Evolutionary conservation across 2,888 invertebrate genomes (phyloP).

Genomic region (Uropetala carovei): DNA sequence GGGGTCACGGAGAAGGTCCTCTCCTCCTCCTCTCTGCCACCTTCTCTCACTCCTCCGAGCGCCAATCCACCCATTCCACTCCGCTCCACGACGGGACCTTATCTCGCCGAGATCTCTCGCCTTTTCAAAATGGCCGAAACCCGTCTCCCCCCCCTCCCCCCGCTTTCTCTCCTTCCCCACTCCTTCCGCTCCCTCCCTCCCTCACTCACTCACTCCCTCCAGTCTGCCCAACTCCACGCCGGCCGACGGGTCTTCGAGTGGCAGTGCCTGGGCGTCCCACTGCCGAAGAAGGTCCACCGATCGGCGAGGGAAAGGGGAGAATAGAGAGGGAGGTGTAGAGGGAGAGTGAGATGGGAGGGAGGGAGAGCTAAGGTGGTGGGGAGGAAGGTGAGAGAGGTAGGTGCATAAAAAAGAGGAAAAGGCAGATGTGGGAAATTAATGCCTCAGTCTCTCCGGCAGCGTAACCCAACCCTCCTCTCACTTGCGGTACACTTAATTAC

Average conservation of each 20-base stretch:
- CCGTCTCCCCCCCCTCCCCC: constrained; percentile 1
- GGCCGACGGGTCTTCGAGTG: not conserved
- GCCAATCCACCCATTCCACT: not conserved
- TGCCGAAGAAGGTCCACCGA: not conserved
- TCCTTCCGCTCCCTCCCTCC: not conserved
- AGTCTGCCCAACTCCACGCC: too few species aligned
- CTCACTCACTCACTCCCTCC: too few species aligned
- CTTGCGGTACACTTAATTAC: constrained; percentile 54
- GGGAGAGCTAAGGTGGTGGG: not conserved
- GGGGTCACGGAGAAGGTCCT: constrained; percentile 41
- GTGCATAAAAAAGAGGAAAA: not conserved
- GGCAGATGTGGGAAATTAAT: constrained; percentile 44
- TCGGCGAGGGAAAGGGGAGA: not conserved
- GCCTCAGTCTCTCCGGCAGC: not conserved
- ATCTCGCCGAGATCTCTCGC: constrained; percentile 48
- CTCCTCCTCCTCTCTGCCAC: not conserved
- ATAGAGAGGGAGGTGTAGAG: not conserved
- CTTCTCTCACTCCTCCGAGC: not conserved
- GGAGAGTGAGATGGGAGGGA: not conserved
- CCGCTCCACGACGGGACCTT: constrained; percentile 16
- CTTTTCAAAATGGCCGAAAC: constrained; percentile 61
- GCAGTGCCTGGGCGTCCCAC: not conserved
- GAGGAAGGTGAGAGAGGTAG: not conserved
- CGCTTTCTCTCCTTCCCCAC: not conserved
- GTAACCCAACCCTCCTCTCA: constrained; percentile 30